These are phyloP conservation scores for Acanthochromis polyacanthus DNA, from an alignment of 2,113 vertebrate species.

Conservation along the genomic window DNA sequence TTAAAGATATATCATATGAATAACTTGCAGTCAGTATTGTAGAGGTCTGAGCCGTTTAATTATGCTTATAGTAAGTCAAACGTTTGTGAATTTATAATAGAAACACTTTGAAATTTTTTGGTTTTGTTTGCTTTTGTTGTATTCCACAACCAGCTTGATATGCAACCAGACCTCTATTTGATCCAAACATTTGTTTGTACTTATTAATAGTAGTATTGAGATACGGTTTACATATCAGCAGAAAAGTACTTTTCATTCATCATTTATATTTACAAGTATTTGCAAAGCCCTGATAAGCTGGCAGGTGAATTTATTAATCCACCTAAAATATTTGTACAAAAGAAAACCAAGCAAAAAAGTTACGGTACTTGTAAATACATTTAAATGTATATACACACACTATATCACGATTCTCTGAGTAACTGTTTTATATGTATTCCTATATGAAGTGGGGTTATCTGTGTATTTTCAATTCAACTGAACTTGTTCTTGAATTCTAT, in stretches of 20 bases:
- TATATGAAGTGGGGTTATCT: conserved; percentile 81
- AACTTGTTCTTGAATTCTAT: conserved; percentile 79
- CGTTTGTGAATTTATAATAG: conserved; percentile 60
- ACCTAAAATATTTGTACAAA: conserved; percentile 76
- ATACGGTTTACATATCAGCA: conserved; percentile 65
- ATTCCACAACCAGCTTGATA: conserved; percentile 76
- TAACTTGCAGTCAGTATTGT: conserved; percentile 62
- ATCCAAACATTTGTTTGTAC: conserved; percentile 59
- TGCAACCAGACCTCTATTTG: conserved; percentile 74
- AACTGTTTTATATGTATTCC: conserved; percentile 82
- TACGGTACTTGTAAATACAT: conserved; percentile 76
- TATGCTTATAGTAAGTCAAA: conserved; percentile 54
- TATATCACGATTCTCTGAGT: conserved; percentile 76
- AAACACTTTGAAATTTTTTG: conserved; percentile 47
- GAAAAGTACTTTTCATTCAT: conserved; percentile 57
- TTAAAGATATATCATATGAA: conserved; percentile 56
- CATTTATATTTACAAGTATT: conserved; percentile 64
- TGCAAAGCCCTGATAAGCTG: conserved; percentile 78
- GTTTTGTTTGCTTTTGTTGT: conserved; percentile 56
- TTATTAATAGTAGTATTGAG: conserved; percentile 57
- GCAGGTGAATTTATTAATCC: conserved; percentile 71
- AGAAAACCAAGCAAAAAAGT: conserved; percentile 75
- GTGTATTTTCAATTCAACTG: conserved; percentile 75
- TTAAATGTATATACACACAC: conserved; percentile 77
- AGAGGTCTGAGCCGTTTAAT: conserved; percentile 64